These are phyloP conservation scores for Montipora cactus DNA, from an alignment of 64 coral and sea anemone species.

Conservation along the genomic window DNA sequence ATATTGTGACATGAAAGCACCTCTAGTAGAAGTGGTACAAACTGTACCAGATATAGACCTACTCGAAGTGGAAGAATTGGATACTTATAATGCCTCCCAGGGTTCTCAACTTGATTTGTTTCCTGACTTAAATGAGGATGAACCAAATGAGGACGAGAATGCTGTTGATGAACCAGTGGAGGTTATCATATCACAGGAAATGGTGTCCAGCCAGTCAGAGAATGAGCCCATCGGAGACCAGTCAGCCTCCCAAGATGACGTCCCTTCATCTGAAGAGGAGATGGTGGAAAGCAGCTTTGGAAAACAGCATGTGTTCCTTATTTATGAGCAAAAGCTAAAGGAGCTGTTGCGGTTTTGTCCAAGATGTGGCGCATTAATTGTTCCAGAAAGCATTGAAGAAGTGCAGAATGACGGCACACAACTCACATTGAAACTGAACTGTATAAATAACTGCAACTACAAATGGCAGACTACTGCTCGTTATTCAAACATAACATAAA, in stretches of 20 bases:
- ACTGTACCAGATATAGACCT: not conserved
- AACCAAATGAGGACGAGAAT: not conserved
- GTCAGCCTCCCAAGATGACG: not conserved
- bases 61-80: not conserved
- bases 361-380: conserved; percentile 5
- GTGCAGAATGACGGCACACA: conserved; percentile 40
- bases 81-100: not conserved
- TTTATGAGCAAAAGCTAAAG: not conserved
- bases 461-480: too few relatives aligned
- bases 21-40: too few relatives aligned
- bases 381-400: conserved; percentile 3
- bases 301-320: too few relatives aligned
- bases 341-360: conserved; percentile 47
- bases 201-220: not conserved
- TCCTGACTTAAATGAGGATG: too few relatives aligned
- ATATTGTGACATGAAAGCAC: too few relatives aligned
- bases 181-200: not conserved
- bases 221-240: not conserved
- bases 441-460: too few relatives aligned
- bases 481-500: too few relatives aligned
- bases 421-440: conserved; percentile 11
- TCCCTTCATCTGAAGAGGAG: not conserved
- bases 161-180: not conserved
- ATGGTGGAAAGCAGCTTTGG: not conserved
- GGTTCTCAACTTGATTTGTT: too few relatives aligned